A percentile compares a stretch with the other conserved stretches of the same genome.
These are phyloP conservation scores for Tetragonula carbonaria DNA, from an alignment of 2,888 invertebrate genomes.

Conservation along the genomic window DNA sequence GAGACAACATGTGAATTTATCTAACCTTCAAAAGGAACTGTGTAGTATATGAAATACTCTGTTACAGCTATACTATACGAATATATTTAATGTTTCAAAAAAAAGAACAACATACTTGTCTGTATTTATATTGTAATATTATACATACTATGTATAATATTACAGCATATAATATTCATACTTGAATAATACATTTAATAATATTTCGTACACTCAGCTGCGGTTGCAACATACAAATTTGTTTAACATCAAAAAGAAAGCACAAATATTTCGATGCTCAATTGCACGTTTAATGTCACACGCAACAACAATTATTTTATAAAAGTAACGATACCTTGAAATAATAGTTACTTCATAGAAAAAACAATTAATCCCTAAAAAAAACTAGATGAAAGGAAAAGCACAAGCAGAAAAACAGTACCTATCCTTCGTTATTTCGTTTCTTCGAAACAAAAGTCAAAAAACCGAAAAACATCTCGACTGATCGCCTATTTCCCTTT, in stretches of 20 bases:
- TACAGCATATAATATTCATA: too few relatives aligned
- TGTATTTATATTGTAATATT: too few relatives aligned
- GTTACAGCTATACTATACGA: too few relatives aligned
- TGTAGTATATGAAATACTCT: too few relatives aligned
- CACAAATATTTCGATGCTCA: not conserved
- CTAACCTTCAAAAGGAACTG: too few relatives aligned
- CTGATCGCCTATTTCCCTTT: not conserved
- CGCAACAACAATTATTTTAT: not conserved
- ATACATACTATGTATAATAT: too few relatives aligned
- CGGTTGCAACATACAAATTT: conserved; percentile 5
- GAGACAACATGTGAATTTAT: not conserved
- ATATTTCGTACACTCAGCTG: too few relatives aligned
- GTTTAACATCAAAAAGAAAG: not conserved
- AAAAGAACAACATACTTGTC: too few relatives aligned
- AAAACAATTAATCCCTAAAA: not conserved
- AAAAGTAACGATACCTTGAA: too few relatives aligned
- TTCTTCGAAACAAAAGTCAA: not conserved
- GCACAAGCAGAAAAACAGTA: not conserved
- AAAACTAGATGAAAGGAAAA: not conserved
- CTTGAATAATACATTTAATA: too few relatives aligned
- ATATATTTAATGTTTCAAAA: too few relatives aligned
- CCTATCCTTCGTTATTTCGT: not conserved
- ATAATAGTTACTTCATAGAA: not conserved
- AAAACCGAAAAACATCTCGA: too few relatives aligned
- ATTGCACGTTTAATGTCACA: not conserved